Base-by-base conservation (phyloP, 23 tunicate species). In the Trididemnum clinides region DNA sequence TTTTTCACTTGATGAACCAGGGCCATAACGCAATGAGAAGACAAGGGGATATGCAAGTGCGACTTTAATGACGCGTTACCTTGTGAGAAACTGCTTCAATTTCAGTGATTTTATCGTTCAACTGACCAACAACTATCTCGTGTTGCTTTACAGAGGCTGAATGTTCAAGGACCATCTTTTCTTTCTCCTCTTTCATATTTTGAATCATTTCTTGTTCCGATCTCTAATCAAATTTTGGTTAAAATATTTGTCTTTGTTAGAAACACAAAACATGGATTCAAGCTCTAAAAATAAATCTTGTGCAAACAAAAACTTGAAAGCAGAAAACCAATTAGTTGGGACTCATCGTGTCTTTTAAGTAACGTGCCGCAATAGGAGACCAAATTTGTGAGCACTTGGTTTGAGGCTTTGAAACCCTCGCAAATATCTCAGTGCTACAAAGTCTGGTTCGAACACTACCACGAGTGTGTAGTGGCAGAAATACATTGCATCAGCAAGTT, bases 171-270 rank as follows among this genome's bases (percentile, higher is more conserved):
- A 25, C 32, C 59, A 82, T 20, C 6, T 34, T 35, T 63, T 64
- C 34, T 39, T 82, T 82, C 1, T 64, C 86, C 22, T 10, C 10
- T n/a, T 12, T 35, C 20, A 82, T 6, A 15, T 7, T 82, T 39
- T 82, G 51, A 22, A 82, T 33, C 25, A 5, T 28, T 7, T 64
- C 32, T 34, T 64, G 76, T 36, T 64, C 86, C 23, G 71, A 35
- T 35, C 36, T 35, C 86, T 79, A 34, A 23, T 19, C 37, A 37
- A 66, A 62, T 62, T 62, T 44, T 44, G 54, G 10, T 44, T 44
- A 10, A 44, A 44, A 44, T 10, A 44, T 44, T 15, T 15, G 12
- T 15, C 54, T 44, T 44, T 44, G 54, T 44, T 15, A 10, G 54
- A 44, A 7, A 7, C 12, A 44, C 15, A 10, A 44, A 15, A 10